Conservation (phyloP, 2,113 vertebrate genomes). For the Platanista minor region DNA sequence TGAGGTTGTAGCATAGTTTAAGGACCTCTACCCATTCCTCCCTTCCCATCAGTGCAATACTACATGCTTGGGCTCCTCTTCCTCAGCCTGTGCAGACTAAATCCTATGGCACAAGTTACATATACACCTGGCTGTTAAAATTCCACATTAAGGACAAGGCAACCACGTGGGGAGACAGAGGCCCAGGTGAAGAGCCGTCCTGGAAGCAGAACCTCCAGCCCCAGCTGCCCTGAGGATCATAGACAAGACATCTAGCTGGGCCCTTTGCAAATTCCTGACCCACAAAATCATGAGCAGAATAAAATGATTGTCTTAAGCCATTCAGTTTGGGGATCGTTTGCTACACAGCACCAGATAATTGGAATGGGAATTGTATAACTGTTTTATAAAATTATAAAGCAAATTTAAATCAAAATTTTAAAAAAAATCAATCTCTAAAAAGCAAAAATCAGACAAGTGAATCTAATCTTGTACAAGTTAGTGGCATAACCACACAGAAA, state of each 20-base stretch:
- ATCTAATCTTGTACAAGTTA: not conserved
- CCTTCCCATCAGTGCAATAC: not conserved
- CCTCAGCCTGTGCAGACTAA: not conserved
- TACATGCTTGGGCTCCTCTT: too few species aligned
- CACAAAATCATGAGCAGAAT: not conserved
- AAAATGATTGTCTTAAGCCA: not conserved
- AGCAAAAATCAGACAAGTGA: not conserved
- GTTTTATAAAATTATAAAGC: not conserved
- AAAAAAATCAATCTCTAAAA: not conserved
- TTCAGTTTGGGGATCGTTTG: not conserved
- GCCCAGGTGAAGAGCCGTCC: not conserved
- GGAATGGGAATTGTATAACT: not conserved
- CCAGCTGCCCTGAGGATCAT: not conserved
- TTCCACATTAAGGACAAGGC: not conserved
- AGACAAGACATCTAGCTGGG: not conserved
- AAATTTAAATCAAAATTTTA: not conserved
- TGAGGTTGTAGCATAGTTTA: not conserved
- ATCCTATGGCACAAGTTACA: not conserved
- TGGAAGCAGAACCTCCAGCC: not conserved
- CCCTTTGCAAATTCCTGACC: not conserved
- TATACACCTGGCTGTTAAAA: not conserved
- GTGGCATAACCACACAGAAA: not conserved
- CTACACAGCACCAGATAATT: not conserved
- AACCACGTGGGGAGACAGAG: not conserved
- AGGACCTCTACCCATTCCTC: not conserved